Conservation (phyloP, 2,113 vertebrate genomes). For the Pteropus alecto region DNA sequence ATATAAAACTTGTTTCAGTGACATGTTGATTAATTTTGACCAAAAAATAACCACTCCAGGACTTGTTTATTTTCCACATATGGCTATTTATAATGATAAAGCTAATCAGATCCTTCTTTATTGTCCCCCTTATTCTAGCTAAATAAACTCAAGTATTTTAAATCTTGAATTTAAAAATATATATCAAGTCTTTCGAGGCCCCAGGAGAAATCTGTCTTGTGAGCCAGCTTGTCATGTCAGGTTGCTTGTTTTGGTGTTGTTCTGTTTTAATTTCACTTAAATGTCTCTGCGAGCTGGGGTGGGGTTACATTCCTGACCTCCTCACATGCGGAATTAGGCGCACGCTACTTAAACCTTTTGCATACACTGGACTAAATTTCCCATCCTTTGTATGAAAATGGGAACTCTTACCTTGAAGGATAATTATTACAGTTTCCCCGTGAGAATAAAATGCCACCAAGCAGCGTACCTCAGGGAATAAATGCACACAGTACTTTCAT, state of each 20-base stretch:
- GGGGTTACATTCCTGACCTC: background rate
- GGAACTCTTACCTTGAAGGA: slow-evolving; percentile 58
- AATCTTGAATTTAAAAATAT: background rate
- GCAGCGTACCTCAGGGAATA: slow-evolving; percentile 73
- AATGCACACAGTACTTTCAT: slow-evolving; percentile 76
- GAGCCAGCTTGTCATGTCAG: background rate
- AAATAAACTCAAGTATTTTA: background rate
- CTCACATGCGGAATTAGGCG: background rate
- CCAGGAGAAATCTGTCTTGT: background rate
- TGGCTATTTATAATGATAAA: background rate
- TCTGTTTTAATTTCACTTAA: background rate
- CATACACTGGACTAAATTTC: background rate
- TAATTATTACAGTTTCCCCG: slow-evolving; percentile 78
- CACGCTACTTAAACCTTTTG: background rate
- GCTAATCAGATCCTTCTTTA: background rate
- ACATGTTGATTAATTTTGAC: background rate
- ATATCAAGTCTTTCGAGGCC: background rate
- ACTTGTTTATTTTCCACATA: background rate
- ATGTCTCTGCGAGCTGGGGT: background rate
- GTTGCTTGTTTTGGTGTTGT: background rate
- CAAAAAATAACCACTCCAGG: background rate
- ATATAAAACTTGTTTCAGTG: background rate
- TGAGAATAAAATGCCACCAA: slow-evolving; percentile 77
- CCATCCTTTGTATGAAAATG: background rate
- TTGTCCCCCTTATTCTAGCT: background rate